Conservation (phyloP, 2,888 invertebrate genomes). For the Diachrysia chrysitis region DNA sequence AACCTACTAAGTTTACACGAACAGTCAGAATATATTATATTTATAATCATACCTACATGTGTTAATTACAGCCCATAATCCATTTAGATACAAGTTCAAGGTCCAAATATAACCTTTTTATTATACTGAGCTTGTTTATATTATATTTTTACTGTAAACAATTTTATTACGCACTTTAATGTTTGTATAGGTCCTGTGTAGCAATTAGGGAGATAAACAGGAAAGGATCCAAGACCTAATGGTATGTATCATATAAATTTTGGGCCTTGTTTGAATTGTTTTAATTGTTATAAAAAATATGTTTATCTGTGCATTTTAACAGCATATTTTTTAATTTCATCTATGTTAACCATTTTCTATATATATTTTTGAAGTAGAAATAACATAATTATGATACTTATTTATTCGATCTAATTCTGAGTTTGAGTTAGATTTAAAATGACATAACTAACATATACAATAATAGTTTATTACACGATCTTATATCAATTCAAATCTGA, state of each 20-base stretch:
- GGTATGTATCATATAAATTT: conserved; percentile 25
- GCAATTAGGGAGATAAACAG: conserved; percentile 35
- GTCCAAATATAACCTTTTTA: conserved; percentile 36
- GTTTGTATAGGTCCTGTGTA: conserved; percentile 21
- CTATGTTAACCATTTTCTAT: no score
- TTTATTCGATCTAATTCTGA: no score
- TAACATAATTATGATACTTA: no score
- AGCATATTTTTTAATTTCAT: no score
- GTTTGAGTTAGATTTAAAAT: no score
- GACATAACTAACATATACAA: no score
- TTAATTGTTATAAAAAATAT: no score
- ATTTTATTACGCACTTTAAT: conserved; percentile 29
- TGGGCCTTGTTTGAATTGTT: conserved; percentile 8
- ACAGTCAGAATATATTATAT: not conserved
- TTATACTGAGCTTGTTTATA: conserved; percentile 24
- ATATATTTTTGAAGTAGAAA: no score
- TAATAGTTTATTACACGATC: no score
- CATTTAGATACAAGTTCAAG: conserved; percentile 21
- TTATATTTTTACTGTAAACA: conserved; percentile 24
- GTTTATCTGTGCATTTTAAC: no score
- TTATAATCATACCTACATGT: conserved; percentile 14
- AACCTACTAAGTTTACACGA: not conserved
- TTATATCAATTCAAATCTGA: no score
- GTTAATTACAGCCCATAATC: conserved; percentile 24
- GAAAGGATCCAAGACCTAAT: conserved; percentile 11